Conservation (phyloP, 2,797 vertebrate genomes). For the Micrastur ruficollis region DNA sequence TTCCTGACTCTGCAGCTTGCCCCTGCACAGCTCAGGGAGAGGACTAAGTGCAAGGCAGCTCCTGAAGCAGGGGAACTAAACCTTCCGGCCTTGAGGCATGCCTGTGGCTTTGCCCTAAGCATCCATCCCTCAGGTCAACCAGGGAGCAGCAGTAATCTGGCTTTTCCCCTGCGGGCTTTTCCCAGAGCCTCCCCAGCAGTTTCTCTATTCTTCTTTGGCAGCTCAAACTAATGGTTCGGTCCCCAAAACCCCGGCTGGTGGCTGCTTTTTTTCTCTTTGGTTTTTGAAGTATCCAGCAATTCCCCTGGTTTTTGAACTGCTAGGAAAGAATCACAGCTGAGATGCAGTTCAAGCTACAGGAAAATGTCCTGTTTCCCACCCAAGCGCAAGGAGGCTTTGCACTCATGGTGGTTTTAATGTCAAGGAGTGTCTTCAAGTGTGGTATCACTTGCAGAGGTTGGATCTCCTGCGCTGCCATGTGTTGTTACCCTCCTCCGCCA, state of each 20-base stretch:
- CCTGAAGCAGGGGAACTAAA: background rate
- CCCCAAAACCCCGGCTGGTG: background rate
- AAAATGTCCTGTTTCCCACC: background rate
- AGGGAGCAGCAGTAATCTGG: background rate
- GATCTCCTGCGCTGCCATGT: background rate
- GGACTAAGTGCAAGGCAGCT: background rate
- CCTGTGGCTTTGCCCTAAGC: background rate
- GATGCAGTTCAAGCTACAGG: background rate
- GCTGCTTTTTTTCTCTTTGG: background rate
- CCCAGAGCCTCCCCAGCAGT: background rate
- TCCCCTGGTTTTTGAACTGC: background rate
- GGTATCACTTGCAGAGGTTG: background rate
- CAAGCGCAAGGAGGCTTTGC: background rate
- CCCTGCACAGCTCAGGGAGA: accelerated
- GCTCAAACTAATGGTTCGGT: background rate
- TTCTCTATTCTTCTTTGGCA: background rate
- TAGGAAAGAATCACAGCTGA: background rate
- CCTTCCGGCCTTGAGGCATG: background rate
- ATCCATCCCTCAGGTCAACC: background rate
- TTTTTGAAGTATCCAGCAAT: background rate
- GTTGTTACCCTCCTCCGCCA: background rate
- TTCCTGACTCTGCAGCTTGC: background rate
- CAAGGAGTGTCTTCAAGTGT: background rate
- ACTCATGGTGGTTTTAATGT: background rate
- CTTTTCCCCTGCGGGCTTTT: background rate